Conservation (phyloP, 2,113 vertebrate genomes). For the Limnothrissa miodon region DNA sequence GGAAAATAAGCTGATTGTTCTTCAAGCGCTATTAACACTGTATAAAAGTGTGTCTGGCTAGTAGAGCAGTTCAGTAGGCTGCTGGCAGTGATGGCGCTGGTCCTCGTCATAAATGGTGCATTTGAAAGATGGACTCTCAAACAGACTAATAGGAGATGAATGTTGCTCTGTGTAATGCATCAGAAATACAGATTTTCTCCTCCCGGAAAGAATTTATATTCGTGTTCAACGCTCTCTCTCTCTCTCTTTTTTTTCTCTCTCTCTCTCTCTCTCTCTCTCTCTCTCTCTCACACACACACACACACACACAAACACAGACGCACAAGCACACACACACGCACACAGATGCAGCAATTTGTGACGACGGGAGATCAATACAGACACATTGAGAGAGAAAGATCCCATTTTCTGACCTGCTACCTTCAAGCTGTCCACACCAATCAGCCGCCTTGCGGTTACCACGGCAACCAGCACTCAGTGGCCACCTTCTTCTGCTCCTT, state of each 20-base stretch:
- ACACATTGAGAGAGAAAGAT: conserved; percentile 39
- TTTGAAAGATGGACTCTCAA: not conserved
- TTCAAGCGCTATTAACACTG: not conserved
- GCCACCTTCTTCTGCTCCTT: conserved; percentile 33
- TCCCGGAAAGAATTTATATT: conserved; percentile 1
- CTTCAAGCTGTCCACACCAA: conserved; percentile 47
- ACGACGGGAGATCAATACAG: conserved; percentile 44
- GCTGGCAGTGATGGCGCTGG: not conserved
- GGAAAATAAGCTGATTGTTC: conserved; percentile 11
- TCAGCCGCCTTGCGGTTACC: conserved; percentile 41
- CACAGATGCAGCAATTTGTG: conserved; percentile 27
- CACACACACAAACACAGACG: too few relatives aligned
- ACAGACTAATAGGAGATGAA: not conserved
- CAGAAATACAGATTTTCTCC: conserved; percentile 4
- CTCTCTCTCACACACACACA: not conserved
- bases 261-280: not conserved
- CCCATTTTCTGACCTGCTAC: conserved; percentile 47
- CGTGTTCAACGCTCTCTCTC: not conserved
- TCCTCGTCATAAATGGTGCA: not conserved
- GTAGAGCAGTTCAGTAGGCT: not conserved
- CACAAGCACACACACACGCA: not conserved
- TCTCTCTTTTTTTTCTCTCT: too few relatives aligned
- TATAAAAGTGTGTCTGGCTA: not conserved
- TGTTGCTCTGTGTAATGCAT: conserved; percentile 1
- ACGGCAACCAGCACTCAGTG: conserved; percentile 40